Evolutionary conservation across 2,113 vertebrate genomes (phyloP).

Genomic region (Myiopsitta monachus): DNA sequence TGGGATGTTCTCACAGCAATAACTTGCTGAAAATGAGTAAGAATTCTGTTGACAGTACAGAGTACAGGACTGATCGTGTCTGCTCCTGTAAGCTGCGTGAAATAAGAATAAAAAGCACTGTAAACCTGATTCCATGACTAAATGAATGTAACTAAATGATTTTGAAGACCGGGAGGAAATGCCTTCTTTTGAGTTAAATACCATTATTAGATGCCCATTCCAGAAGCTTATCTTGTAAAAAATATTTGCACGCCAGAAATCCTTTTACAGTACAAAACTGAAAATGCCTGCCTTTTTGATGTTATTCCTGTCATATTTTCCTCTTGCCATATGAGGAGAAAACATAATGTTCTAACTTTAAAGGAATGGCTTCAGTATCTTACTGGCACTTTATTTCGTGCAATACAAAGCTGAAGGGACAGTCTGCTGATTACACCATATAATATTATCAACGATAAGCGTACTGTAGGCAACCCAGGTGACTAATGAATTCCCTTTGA

Average conservation of each 20-base stretch:
- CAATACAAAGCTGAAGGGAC: background rate
- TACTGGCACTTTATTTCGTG: background rate
- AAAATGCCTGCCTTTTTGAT: background rate
- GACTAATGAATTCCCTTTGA: background rate
- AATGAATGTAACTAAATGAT: background rate
- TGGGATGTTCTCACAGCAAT: background rate
- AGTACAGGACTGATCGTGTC: background rate
- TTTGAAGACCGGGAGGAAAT: background rate
- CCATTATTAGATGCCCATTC: background rate
- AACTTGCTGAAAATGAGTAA: background rate
- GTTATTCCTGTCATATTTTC: background rate
- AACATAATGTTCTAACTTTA: background rate
- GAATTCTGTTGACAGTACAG: background rate
- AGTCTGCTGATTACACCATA: background rate
- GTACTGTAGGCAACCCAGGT: background rate
- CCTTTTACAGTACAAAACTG: background rate
- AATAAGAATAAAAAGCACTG: background rate
- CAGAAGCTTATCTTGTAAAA: background rate
- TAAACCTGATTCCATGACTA: background rate
- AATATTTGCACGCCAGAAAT: background rate
- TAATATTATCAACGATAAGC: background rate
- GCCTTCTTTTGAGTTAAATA: background rate
- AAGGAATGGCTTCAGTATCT: background rate
- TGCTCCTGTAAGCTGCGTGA: background rate
- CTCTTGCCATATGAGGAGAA: background rate